Evolutionary conservation across 2,888 invertebrate genomes (phyloP).

Genomic region (Sesia apiformis): DNA sequence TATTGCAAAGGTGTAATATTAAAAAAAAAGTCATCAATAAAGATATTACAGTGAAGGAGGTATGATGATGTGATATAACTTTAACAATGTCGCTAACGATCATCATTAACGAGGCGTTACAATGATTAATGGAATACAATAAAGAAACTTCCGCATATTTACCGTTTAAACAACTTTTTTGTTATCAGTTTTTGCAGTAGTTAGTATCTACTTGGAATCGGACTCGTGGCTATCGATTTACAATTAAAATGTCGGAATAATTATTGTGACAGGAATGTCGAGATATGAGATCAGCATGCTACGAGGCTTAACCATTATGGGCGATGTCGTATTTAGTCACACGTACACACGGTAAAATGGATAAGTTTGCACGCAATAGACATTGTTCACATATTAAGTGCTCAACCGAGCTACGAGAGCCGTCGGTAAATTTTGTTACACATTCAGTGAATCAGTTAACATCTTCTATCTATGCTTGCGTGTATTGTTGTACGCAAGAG

Average conservation of each 20-base stretch:
- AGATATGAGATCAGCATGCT: conserved; percentile 48
- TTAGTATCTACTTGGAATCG: background rate
- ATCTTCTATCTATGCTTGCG: no score
- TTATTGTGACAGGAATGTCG: conserved; percentile 42
- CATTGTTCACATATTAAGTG: no score
- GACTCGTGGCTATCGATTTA: conserved; percentile 30
- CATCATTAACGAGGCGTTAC: background rate
- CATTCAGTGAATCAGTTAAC: no score
- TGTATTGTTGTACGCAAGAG: no score
- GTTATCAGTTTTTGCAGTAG: background rate
- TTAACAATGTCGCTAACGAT: no score
- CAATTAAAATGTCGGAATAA: conserved; percentile 52
- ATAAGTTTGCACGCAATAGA: no score
- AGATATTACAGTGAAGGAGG: no score
- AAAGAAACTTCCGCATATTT: background rate
- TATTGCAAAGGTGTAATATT: no score
- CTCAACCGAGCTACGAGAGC: no score
- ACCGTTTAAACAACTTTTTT: background rate
- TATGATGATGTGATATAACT: no score
- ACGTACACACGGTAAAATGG: background rate
- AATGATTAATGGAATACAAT: background rate
- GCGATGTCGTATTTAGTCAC: background rate
- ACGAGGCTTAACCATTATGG: conserved; percentile 3
- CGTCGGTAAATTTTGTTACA: no score
- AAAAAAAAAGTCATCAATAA: no score